These are phyloP conservation scores for Tenodera sinensis DNA, from an alignment of 2,888 invertebrate species.

Conservation along the genomic window DNA sequence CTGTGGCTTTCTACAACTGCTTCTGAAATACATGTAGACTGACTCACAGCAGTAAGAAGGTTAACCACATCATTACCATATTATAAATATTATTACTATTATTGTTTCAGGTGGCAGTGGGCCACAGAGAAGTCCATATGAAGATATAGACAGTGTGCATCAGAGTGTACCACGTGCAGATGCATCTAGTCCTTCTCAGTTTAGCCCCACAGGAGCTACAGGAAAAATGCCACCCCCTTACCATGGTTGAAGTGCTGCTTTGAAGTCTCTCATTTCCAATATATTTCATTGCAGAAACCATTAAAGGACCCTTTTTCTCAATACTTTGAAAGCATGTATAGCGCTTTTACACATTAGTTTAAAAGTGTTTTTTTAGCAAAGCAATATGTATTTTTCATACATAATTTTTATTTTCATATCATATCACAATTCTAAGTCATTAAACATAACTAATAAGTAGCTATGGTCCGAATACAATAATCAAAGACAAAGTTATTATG, in stretches of 20 bases:
- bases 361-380: not conserved
- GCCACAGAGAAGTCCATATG: constrained; percentile 21
- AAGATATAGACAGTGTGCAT: constrained; percentile 21
- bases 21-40: no score
- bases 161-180: constrained; percentile 21
- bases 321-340: not conserved
- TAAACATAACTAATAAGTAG: not conserved
- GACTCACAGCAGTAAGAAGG: no score
- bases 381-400: not conserved
- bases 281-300: not conserved
- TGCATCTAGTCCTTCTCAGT: not conserved
- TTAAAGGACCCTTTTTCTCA: not conserved
- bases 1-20: no score
- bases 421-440: not conserved
- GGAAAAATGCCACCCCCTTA: constrained; percentile 23
- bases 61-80: no score
- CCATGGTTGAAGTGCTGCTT: constrained; percentile 8
- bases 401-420: not conserved
- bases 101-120: constrained; percentile 12
- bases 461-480: no score
- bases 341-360: not conserved
- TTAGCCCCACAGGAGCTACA: not conserved
- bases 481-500: no score
- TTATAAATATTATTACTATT: no score
- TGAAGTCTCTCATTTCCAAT: not conserved